These are phyloP conservation scores for Drosophila stalkeri DNA, from an alignment of 2,888 invertebrate genomes.

Conservation along the genomic window DNA sequence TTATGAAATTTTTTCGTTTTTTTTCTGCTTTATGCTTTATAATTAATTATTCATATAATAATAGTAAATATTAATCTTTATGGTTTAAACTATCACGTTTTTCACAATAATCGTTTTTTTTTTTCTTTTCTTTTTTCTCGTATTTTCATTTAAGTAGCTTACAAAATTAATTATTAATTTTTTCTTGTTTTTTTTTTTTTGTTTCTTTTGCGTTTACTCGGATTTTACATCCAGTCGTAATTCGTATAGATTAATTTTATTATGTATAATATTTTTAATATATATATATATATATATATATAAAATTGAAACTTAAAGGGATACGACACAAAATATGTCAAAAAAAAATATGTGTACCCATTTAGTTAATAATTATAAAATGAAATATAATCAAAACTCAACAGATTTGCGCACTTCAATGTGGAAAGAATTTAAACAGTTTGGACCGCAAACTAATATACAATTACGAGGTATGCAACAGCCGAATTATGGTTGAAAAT, in stretches of 20 bases:
- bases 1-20: conserved; percentile 58
- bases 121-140: conserved; percentile 43
- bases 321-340: conserved; percentile 43
- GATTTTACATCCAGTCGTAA: conserved; percentile 41
- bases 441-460: conserved; percentile 42
- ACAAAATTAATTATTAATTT: conserved; percentile 66
- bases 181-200: conserved; percentile 35
- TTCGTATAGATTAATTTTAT: conserved; percentile 52
- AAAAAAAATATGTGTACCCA: conserved; percentile 12
- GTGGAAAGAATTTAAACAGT: conserved; percentile 44
- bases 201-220: conserved; percentile 50
- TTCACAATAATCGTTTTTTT: conserved; percentile 72
- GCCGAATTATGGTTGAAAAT: conserved; percentile 42
- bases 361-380: conserved; percentile 38
- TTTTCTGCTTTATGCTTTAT: conserved; percentile 66
- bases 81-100: conserved; percentile 81
- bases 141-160: conserved; percentile 74
- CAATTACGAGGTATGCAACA: conserved; percentile 53
- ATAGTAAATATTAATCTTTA: conserved; percentile 80
- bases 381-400: conserved; percentile 56
- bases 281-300: conserved; percentile 28
- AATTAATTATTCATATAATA: conserved; percentile 80
- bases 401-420: conserved; percentile 53
- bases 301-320: conserved; percentile 64
- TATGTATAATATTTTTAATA: conserved; percentile 32